These are phyloP conservation scores for Amazona guildingii DNA, from an alignment of 2,113 vertebrate genomes.

Conservation along the genomic window DNA sequence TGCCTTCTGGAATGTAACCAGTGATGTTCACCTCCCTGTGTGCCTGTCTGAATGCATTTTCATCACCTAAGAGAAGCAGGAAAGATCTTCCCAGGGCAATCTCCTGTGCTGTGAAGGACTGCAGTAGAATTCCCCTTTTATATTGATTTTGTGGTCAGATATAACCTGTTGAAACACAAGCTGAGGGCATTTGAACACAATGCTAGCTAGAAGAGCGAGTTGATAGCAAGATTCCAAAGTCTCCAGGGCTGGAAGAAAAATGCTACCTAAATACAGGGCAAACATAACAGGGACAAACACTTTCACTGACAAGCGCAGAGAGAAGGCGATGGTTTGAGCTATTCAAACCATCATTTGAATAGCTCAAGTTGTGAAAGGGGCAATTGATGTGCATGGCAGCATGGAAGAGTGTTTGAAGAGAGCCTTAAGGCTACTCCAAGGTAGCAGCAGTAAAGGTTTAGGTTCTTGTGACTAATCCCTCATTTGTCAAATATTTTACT, in stretches of 20 bases:
- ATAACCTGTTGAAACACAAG: neutral
- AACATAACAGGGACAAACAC: neutral
- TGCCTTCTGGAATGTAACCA: neutral
- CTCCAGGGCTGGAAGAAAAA: neutral
- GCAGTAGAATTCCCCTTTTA: neutral
- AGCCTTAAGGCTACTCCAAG: accelerated
- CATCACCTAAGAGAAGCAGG: neutral
- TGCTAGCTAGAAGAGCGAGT: neutral
- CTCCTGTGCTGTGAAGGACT: neutral
- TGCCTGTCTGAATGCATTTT: neutral
- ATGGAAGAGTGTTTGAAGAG: neutral
- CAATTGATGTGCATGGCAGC: accelerated
- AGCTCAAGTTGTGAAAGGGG: neutral
- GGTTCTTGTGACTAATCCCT: neutral
- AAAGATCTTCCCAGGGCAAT: neutral
- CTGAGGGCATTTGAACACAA: neutral
- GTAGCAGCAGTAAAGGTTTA: neutral
- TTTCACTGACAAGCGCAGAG: neutral
- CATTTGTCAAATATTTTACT: neutral
- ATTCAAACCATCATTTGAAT: neutral
- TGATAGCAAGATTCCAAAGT: neutral
- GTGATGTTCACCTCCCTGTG: accelerated
- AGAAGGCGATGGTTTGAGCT: neutral
- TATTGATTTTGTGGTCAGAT: neutral
- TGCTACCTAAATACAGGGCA: neutral